Evolutionary conservation across 2,797 vertebrate genomes (phyloP), one percentile per base, ranked within the genome.

Genomic region (Notolabrus celidotus): DNA sequence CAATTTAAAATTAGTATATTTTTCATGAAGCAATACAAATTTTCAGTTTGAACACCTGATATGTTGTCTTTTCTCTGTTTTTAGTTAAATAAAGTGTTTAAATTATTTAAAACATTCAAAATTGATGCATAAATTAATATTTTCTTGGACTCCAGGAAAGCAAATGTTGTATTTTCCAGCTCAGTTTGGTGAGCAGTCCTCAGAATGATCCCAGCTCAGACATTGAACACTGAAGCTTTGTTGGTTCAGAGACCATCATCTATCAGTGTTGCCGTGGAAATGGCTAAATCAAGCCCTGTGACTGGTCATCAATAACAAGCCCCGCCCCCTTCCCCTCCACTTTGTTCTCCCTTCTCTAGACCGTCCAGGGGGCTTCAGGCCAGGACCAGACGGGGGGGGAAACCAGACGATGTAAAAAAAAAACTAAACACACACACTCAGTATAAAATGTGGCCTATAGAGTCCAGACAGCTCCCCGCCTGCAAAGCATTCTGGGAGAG

Each of bases 211-310:
- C 69, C 70, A 49, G 61, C 68, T 63, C 29, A 45, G 56, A 58
- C 67, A 61, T 50, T 56, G 53, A 38, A 59, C 42, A 68, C 41
- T 57, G 64, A 39, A 53, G 61, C 83, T 81, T 78, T 91, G 85
- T 94, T 93, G 82, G 72, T 79, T 82, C 82, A 68, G 53, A 20
- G 70, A 60, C 78, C 43, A 0, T 83, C 86, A 5, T 88, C 83
- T 70, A 86, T 85, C 92, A 83, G 74, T 3, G 85, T 87, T 85
- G 86, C 82, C 65, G 27, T 51, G 87, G 87, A 84, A 86, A 84
- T 70, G 73, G 79, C 88, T 81, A 91, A 86, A 91, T 86, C 67
- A 56, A 81, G 81, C 67, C 68, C 57, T 71, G 84, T 53, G 77
- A 82, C 75, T 12, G 80, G 64, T 63, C 41, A 91, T 93, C 88